phyloP scores from a whole-genome alignment of 2,113 vertebrate genomes.

The Martes martes region DNA sequence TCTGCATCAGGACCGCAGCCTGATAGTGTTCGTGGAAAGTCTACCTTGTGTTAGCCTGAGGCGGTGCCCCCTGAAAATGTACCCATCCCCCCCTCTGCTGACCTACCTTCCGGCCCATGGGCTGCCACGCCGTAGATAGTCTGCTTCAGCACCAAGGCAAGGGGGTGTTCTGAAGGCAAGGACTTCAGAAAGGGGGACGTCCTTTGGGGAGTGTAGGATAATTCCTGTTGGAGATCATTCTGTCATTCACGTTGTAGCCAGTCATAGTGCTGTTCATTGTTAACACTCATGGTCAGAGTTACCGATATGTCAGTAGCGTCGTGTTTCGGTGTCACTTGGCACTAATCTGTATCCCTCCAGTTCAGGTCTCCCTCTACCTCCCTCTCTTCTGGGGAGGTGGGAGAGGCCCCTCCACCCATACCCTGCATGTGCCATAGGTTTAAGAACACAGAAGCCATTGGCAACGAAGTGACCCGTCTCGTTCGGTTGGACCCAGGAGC shows the following conservation, averaged over 20 bases:
- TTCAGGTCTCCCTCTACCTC: neutral
- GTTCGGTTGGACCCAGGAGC: conserved; percentile 95
- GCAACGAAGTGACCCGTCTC: conserved; percentile 94
- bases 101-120: neutral
- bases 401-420: neutral
- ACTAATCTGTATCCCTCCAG: neutral
- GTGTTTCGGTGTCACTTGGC: neutral
- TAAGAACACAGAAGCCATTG: conserved; percentile 96
- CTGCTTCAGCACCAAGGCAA: neutral
- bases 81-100: neutral
- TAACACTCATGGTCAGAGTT: neutral
- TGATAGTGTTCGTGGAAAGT: neutral
- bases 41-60: neutral
- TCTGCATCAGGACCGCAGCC: neutral
- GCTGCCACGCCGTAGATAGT: neutral
- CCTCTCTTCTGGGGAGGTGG: too few species aligned
- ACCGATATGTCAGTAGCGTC: neutral
- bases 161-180: neutral
- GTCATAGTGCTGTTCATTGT: neutral
- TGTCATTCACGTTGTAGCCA: neutral
- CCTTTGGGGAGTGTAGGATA: neutral
- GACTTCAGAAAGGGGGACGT: neutral
- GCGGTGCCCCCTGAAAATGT: neutral
- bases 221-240: neutral
- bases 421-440: conserved; percentile 83